These are phyloP conservation scores for Ceratina calcarata DNA, from an alignment of 1,140 invertebrate species.

Conservation along the genomic window DNA sequence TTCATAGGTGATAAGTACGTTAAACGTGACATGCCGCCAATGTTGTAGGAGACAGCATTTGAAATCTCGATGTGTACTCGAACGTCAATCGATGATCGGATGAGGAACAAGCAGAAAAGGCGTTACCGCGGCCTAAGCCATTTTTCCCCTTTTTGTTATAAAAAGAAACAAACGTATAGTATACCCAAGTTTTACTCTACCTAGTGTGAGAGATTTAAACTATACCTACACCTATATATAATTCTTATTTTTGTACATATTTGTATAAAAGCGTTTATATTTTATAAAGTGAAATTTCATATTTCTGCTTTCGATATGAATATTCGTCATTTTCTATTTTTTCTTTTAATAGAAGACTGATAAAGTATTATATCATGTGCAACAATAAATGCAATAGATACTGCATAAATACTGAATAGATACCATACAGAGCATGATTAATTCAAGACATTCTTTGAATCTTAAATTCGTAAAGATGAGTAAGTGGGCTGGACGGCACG, in stretches of 20 bases:
- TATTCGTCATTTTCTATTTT: too few relatives aligned
- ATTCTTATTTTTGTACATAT: not conserved
- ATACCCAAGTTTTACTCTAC: conserved; percentile 32
- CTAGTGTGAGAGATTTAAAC: conserved; percentile 39
- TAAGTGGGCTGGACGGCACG: not conserved
- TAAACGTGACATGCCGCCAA: conserved; percentile 46
- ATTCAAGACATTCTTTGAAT: not conserved
- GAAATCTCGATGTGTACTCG: conserved; percentile 42
- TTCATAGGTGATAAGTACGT: conserved; percentile 10
- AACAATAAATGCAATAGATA: not conserved
- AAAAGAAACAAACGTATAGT: conserved; percentile 21
- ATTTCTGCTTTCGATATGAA: not conserved
- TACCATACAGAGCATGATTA: not conserved
- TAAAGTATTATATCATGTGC: too few relatives aligned
- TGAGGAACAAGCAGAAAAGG: conserved; percentile 17
- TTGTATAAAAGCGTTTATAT: not conserved
- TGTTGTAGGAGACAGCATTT: conserved; percentile 38
- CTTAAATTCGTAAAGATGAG: not conserved
- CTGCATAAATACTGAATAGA: not conserved
- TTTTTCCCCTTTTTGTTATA: conserved; percentile 28
- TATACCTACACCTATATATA: conserved; percentile 3
- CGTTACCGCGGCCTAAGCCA: conserved; percentile 45
- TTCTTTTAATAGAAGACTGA: too few relatives aligned
- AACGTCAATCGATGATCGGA: conserved; percentile 47
- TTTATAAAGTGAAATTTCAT: not conserved